These are phyloP conservation scores for Temnothorax longispinosus DNA, from an alignment of 1,140 invertebrate genomes.

Conservation along the genomic window DNA sequence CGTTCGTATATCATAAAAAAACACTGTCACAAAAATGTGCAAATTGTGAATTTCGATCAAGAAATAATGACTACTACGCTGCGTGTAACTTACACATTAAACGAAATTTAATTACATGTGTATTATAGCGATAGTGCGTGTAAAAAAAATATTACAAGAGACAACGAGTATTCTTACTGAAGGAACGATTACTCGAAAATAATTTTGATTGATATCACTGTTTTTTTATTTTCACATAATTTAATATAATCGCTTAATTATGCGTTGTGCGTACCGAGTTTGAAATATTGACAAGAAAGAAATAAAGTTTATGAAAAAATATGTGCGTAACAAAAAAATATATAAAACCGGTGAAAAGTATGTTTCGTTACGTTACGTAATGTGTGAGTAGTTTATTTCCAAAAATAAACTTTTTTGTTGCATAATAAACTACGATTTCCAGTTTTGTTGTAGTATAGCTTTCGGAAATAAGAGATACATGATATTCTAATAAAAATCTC, in stretches of 20 bases:
- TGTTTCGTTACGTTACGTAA: neutral
- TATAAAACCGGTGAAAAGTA: too few species aligned
- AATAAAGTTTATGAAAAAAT: neutral
- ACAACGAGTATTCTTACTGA: neutral
- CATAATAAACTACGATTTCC: neutral
- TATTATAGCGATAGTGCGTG: neutral
- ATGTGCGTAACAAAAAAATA: neutral
- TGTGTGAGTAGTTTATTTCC: neutral
- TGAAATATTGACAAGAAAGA: neutral
- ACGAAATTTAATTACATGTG: neutral
- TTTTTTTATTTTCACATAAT: neutral
- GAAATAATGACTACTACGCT: neutral
- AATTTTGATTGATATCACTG: neutral
- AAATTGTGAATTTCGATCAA: conserved; percentile 71
- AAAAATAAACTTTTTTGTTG: neutral
- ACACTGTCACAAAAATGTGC: conserved; percentile 74
- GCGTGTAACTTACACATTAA: neutral
- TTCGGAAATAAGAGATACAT: neutral
- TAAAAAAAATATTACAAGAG: neutral
- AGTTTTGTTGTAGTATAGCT: neutral
- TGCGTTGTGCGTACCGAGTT: neutral
- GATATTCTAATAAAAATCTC: neutral
- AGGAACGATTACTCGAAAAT: neutral
- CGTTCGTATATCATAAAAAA: conserved; percentile 83
- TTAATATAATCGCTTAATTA: neutral